Evolutionary conservation across 2,113 vertebrate species (phyloP).

Genomic region (Mustelus asterias): DNA sequence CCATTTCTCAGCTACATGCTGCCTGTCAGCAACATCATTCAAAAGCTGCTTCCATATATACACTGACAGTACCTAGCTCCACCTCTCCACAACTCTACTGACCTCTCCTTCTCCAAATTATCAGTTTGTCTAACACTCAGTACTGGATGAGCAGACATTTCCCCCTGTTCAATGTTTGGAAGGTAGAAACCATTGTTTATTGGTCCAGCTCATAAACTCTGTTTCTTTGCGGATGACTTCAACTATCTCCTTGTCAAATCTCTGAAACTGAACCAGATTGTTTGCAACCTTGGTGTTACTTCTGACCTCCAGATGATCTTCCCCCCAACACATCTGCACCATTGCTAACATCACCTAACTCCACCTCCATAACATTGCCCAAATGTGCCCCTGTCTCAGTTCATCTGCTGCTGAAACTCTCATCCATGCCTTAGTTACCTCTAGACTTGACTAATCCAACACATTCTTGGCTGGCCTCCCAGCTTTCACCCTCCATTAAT

Average conservation of each 20-base stretch:
- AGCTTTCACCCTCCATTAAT: too few species aligned
- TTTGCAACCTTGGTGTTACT: too few species aligned
- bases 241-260: background rate
- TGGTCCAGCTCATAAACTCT: background rate
- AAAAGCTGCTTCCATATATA: background rate
- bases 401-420: too few species aligned
- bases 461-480: too few species aligned
- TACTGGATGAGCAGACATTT: background rate
- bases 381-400: background rate
- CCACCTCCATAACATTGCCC: background rate
- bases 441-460: too few species aligned
- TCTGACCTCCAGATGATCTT: background rate
- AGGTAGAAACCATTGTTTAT: background rate
- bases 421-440: too few species aligned
- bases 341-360: background rate
- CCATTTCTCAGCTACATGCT: background rate
- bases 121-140: background rate
- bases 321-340: background rate
- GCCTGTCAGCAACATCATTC: background rate
- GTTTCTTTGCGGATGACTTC: background rate
- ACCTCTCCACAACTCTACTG: background rate
- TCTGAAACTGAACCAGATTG: background rate
- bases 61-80: background rate
- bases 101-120: background rate
- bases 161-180: background rate